Evolutionary conservation across 2,888 invertebrate species (phyloP), one percentile per base, ranked within the genome.

Genomic region (Caenorhabditis sp.): DNA sequence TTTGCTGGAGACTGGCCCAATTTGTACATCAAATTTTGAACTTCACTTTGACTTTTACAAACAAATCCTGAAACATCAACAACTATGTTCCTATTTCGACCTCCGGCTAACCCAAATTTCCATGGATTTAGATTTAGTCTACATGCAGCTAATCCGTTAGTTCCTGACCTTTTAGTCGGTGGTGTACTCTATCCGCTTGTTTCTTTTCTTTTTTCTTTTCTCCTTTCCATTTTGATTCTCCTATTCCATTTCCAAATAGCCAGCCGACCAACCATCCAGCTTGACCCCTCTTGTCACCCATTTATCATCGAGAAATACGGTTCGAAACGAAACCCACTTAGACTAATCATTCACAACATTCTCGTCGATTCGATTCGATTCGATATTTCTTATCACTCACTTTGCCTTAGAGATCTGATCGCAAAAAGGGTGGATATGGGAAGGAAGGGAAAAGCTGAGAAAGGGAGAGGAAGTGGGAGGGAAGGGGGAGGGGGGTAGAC

Each of bases 291-390:
- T 24, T 24, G 22, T 44, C 24, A 74, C 40, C 40, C 67, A 74
- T 61, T 51, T 61, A 76, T 76, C 76, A 76, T 51, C 20, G 26
- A 53, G 32, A 32, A 55, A 44, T 51, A 61, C 58, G 26, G 65
- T 37, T 65, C 65, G 58, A 35, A 74, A 58, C 65, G 58, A 35
- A 74, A 58, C 40, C 60, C 28, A 64, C 58, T 72, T 50, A 64
- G 32, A 62, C 64, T 56, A 50, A 74, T 74, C 68, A 76, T 67
- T 67, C 76, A 61, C 62, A 53, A 62, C 68, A 77, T 78, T 69
- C n/a, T 32, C 51, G 70, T 51, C 32, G 47, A 47, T 37, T n/a
- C 67, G 8, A 18, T 40, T 28, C 40, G 62, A 20, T 71, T 71
- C 56, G n/a, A n/a, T n/a, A n/a, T n/a, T n/a, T 37, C 67, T 76